Evolutionary conservation across 2,797 vertebrate species (phyloP), one percentile per base, ranked within the genome.

Genomic region (Sibirionetta formosa): DNA sequence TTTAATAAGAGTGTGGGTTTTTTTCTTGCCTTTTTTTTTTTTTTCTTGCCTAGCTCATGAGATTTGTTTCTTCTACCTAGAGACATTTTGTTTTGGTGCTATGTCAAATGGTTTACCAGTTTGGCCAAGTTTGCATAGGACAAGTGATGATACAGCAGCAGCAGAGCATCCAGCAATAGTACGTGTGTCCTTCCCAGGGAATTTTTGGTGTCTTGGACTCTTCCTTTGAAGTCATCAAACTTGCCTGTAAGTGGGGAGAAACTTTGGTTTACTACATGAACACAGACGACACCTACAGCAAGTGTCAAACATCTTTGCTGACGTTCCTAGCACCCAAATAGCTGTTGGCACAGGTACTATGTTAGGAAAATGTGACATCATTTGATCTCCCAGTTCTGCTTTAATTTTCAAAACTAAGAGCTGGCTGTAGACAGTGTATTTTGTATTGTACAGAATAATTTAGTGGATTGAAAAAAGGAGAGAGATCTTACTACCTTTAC

Each of bases 341-440:
- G 73, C 87, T 96, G 72, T 93, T 94, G 51, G 46, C 76, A 84
- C 42, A 36, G 78, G 40, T 36, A 73, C 92, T 93, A 13, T 73
- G 36, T 78, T 92, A 71, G 31, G 58, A 81, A 69, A 95, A 94
- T 27, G 18, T 88, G 60, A 36, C 63, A 31, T 88, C 51, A 29
- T 73, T 76, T 68, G 69, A 81, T 87, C 85, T 95, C 77, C 82
- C 64, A 78, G 26, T 33, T 92, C 79, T 71, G 46, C 81, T 86
- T 64, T 82, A 93, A 84, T 96, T 96, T 94, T 88, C 66, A 94
- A 96, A 97, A 91, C 82, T n/a, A 90, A 93, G 54, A 91, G 48
- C 44, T 63, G 84, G 51, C 80, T 96, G 70, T 58, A 33, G 51
- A 88, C 70, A 75, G 88, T 93, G 27, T 81, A 24, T 63, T 92